phyloP scores from a whole-genome alignment of 2,113 vertebrate genomes.

The Mormyrus lacerda region DNA sequence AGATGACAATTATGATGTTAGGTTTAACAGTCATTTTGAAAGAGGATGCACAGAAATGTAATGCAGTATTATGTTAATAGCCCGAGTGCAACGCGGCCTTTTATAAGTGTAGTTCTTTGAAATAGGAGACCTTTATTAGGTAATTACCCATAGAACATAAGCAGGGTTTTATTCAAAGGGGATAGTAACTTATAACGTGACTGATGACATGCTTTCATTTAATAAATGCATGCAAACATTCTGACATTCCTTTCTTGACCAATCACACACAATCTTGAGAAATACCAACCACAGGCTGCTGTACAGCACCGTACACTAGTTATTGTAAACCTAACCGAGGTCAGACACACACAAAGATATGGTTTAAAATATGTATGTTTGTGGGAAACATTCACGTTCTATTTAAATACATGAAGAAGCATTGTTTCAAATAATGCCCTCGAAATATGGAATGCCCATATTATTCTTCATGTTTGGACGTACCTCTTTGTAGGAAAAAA shows the following conservation, averaged over 20 bases:
- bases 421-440: slow-evolving; percentile 13
- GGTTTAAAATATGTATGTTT: background rate
- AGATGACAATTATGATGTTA: background rate
- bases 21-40: slow-evolving; percentile 27
- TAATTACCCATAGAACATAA: background rate
- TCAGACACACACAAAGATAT: slow-evolving; percentile 7
- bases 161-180: background rate
- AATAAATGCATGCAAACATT: slow-evolving; percentile 19
- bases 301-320: background rate
- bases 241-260: background rate
- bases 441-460: slow-evolving; percentile 10
- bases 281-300: background rate
- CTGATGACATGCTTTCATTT: slow-evolving; percentile 20
- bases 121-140: background rate
- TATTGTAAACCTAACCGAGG: background rate
- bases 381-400: slow-evolving; percentile 10
- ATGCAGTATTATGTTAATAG: background rate
- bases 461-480: background rate
- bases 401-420: slow-evolving; percentile 8
- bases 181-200: background rate
- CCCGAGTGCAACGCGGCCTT: background rate
- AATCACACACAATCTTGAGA: background rate
- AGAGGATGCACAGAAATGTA: background rate
- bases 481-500: slow-evolving; percentile 1
- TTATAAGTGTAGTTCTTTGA: background rate